A percentile compares a stretch with the other conserved stretches of the same genome.
Evolutionary conservation across 2,797 vertebrate species (phyloP).

Genomic region (Anguilla marmorata): DNA sequence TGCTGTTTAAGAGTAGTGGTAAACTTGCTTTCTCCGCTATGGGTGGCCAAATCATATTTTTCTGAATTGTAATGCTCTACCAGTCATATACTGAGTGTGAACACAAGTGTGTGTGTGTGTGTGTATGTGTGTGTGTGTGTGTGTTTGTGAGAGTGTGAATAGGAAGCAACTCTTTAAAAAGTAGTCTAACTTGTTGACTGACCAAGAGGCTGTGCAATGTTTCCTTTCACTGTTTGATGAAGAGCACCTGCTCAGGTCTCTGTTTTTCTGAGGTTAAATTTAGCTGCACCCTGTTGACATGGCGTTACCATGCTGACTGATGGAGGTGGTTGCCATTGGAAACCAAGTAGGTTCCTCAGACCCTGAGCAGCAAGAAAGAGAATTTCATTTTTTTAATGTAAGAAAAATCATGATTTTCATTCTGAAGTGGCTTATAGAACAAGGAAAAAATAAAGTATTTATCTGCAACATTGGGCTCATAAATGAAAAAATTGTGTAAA

Average conservation of each 20-base stretch:
- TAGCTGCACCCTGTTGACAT: conserved; percentile 26
- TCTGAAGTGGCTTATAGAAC: conserved; percentile 22
- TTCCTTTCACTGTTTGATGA: neutral
- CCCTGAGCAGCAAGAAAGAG: conserved; percentile 13
- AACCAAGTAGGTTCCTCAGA: conserved; percentile 40
- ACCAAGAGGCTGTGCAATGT: neutral
- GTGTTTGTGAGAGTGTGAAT: neutral
- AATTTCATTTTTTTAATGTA: neutral
- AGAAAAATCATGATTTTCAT: conserved; percentile 2
- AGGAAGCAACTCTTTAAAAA: neutral
- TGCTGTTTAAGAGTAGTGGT: neutral
- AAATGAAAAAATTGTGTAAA: neutral
- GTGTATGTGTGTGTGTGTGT: neutral
- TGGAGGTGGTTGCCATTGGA: conserved; percentile 52
- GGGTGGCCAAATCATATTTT: too few relatives aligned
- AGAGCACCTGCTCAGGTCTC: neutral
- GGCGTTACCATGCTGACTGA: conserved; percentile 45
- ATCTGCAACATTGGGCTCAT: neutral
- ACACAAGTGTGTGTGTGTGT: neutral
- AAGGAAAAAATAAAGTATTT: conserved; percentile 1
- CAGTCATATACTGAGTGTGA: neutral
- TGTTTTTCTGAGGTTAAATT: conserved; percentile 19
- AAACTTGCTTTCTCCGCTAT: neutral
- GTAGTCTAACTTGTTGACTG: neutral
- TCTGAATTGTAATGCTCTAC: neutral